phyloP scores from a whole-genome alignment of 2,113 vertebrate species.

The Lophotis ruficrista region DNA sequence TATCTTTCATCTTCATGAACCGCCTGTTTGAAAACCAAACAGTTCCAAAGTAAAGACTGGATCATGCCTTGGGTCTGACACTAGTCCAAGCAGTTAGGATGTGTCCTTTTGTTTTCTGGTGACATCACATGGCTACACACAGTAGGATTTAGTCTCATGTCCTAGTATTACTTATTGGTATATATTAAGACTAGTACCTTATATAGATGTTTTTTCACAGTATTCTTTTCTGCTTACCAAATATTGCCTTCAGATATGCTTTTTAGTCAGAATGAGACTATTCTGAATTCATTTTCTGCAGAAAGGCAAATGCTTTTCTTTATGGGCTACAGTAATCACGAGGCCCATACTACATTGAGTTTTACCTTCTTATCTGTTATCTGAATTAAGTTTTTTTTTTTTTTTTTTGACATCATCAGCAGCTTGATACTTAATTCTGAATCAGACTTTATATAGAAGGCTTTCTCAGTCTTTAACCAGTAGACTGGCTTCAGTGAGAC shows the following conservation, averaged over 20 bases:
- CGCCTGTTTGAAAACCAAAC: background rate
- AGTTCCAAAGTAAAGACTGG: background rate
- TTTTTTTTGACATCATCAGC: background rate
- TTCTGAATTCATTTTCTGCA: background rate
- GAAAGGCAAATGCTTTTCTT: background rate
- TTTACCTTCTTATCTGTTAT: background rate
- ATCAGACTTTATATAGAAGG: background rate
- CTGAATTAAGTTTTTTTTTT: background rate
- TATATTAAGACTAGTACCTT: background rate
- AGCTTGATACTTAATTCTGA: background rate
- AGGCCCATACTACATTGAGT: accelerated
- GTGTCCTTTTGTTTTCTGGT: background rate
- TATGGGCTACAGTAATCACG: background rate
- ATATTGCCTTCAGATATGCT: background rate
- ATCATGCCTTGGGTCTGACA: background rate
- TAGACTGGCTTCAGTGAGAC: background rate
- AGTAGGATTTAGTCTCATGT: background rate
- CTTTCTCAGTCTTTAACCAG: background rate
- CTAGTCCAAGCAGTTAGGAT: background rate
- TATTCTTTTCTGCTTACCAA: background rate
- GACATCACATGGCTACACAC: no score
- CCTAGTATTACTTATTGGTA: background rate
- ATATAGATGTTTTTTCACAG: background rate
- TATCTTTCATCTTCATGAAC: background rate
- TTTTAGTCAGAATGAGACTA: background rate